Base-by-base conservation (phyloP, 2,113 vertebrate species). In the Ciconia stormi region DNA sequence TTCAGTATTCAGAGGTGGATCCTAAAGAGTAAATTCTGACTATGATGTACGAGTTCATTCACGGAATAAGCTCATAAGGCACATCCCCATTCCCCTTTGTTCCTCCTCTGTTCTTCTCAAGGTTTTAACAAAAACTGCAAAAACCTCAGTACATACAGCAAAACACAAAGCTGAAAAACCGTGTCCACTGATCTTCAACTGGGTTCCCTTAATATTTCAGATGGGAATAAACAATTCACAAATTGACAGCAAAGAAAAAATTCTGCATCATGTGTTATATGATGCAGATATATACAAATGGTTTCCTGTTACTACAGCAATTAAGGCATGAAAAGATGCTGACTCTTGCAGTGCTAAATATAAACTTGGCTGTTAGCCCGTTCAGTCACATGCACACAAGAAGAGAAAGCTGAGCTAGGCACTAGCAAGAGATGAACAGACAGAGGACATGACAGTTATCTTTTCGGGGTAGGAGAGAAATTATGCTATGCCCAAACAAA, bases 301-400 rank as follows among this genome's bases (percentile, higher is more conserved):
- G 58, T 80, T 88, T 95, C 66, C 91, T 77, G 53, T 82, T 96
- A 94, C 87, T 93, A 88, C 74, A 66, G 70, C 84, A 90, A 93
- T 89, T 82, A 95, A 92, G 29, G 49, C 73, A 94, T 9, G 26
- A 93, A 93, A 93, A 70, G 84, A 93, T 91, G 94, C 81, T 94
- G 89, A 95, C 91, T 93, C 3, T 26, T 30, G 53, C 91, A 94
- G n/a, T 52, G 84, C 93, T 95, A 95, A 97, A 95, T 95, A 97
- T 95, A 97, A 29, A 65, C 62, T 20, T 93, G 82, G 71, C 74
- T 63, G n/a, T 29, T 36, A 44, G 89, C 73, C 83, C 15, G 1
- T 56, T 30, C 84, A 82, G 87, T 89, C 95, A 95, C 83, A 66
- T 93, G 95, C 67, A 76, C 61, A 53, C 13, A 19, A 88, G 27